Evolutionary conservation across 1,140 invertebrate genomes (phyloP).

Genomic region (Reticulitermes speratus): DNA sequence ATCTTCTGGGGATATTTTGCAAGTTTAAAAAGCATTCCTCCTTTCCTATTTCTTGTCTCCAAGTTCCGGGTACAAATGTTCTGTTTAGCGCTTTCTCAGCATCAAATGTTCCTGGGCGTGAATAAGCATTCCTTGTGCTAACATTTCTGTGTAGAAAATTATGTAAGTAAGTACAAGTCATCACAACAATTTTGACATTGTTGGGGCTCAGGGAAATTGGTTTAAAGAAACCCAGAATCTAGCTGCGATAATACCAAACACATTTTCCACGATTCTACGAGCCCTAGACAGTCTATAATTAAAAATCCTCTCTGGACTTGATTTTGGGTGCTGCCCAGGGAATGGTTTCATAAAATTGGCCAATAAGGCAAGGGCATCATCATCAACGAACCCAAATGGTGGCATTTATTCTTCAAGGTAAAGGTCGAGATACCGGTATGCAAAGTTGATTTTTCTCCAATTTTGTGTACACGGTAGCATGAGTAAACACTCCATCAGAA

Average conservation of each 20-base stretch:
- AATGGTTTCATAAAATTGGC: conserved; percentile 41
- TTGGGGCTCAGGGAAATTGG: conserved; percentile 33
- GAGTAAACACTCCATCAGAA: conserved; percentile 20
- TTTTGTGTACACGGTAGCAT: background rate
- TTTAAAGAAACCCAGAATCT: conserved; percentile 35
- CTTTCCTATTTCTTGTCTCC: too few relatives aligned
- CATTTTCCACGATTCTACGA: conserved; percentile 46
- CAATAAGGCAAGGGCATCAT: conserved; percentile 42
- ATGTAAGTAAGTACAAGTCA: conserved; percentile 38
- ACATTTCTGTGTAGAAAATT: too few relatives aligned
- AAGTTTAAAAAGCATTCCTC: too few relatives aligned
- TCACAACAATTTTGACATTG: conserved; percentile 40
- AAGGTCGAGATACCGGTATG: conserved; percentile 41
- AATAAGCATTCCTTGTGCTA: too few relatives aligned
- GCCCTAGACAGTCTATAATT: conserved; percentile 41
- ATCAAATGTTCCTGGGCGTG: too few relatives aligned
- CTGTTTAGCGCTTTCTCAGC: too few relatives aligned
- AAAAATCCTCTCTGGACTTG: conserved; percentile 39
- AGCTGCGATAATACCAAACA: conserved; percentile 44
- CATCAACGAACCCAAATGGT: conserved; percentile 44
- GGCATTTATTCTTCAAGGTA: conserved; percentile 31
- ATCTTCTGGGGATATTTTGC: too few relatives aligned
- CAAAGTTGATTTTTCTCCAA: conserved; percentile 29
- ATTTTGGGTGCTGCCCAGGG: conserved; percentile 36
- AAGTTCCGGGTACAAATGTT: too few relatives aligned